A percentile compares a stretch with the other conserved stretches of the same genome.
Conservation (phyloP, 1,140 invertebrate species). For the Lasioglossum albipes region DNA sequence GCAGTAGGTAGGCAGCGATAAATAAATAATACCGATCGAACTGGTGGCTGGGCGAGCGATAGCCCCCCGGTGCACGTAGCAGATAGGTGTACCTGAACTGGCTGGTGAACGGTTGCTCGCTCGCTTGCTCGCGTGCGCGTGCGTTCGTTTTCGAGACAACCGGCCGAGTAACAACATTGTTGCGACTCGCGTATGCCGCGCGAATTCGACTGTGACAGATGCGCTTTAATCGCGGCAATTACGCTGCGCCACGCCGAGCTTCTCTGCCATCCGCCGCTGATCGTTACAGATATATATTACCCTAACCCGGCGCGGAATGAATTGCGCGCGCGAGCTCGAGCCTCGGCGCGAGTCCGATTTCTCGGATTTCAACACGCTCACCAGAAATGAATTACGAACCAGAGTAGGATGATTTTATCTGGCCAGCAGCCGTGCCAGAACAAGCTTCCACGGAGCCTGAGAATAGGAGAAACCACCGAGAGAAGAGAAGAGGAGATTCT, state of each 20-base stretch:
- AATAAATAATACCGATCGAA: slow-evolving; percentile 71
- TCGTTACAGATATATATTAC: slow-evolving; percentile 15
- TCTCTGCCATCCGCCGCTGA: background rate
- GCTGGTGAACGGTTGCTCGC: background rate
- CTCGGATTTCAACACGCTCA: slow-evolving; percentile 12
- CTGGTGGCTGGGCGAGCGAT: slow-evolving; percentile 28
- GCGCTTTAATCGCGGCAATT: slow-evolving; percentile 23
- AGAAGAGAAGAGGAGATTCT: no score
- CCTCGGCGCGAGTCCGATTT: background rate
- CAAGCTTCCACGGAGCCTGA: background rate
- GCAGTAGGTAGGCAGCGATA: slow-evolving; percentile 68
- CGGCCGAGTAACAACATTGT: slow-evolving; percentile 16
- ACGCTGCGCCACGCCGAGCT: background rate
- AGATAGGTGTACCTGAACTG: background rate
- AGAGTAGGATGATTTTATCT: slow-evolving; percentile 48
- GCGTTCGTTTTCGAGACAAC: slow-evolving; percentile 40
- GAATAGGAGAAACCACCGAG: background rate
- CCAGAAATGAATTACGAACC: slow-evolving; percentile 34
- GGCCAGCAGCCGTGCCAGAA: slow-evolving; percentile 18
- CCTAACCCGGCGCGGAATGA: background rate
- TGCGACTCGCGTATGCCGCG: slow-evolving; percentile 12
- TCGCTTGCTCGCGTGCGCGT: background rate
- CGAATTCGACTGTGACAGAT: slow-evolving; percentile 27
- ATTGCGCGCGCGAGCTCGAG: background rate
- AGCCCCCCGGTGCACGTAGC: slow-evolving; percentile 17